These are phyloP conservation scores for Myotis pilosus DNA, from an alignment of 2,797 vertebrate genomes.

Conservation along the genomic window DNA sequence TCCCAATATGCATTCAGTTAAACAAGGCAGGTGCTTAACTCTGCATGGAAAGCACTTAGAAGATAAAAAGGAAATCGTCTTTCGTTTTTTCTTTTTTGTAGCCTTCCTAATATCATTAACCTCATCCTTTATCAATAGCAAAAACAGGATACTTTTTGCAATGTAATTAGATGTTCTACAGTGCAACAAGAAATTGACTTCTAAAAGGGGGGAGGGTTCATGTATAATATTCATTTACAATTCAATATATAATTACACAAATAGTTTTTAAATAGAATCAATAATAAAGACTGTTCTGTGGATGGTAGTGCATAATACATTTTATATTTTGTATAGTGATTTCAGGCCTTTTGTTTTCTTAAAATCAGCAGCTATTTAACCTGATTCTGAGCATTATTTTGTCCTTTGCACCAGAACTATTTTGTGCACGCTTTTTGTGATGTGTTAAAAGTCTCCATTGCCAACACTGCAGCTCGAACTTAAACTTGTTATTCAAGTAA, in stretches of 20 bases:
- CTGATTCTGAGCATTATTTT: slow-evolving; percentile 84
- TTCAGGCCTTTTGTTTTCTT: slow-evolving; percentile 84
- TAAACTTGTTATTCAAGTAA: slow-evolving; percentile 90
- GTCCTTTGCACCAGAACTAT: slow-evolving; percentile 81
- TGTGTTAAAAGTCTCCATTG: slow-evolving; percentile 85
- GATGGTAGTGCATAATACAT: slow-evolving; percentile 89
- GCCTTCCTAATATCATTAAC: slow-evolving; percentile 82
- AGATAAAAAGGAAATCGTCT: slow-evolving; percentile 77
- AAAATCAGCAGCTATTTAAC: slow-evolving; percentile 85
- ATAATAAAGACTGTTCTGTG: slow-evolving; percentile 87
- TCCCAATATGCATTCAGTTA: slow-evolving; percentile 76
- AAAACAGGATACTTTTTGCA: slow-evolving; percentile 80
- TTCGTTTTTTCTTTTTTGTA: slow-evolving; percentile 80
- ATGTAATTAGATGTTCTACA: slow-evolving; percentile 83
- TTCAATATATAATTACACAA: slow-evolving; percentile 86
- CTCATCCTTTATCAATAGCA: slow-evolving; percentile 81
- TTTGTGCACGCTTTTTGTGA: slow-evolving; percentile 86
- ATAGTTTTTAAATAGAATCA: slow-evolving; percentile 89
- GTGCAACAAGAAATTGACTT: slow-evolving; percentile 84
- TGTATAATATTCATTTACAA: slow-evolving; percentile 87
- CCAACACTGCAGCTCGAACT: slow-evolving; percentile 85
- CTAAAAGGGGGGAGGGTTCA: slow-evolving; percentile 81
- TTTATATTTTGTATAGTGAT: slow-evolving; percentile 91
- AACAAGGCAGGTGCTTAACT: slow-evolving; percentile 79
- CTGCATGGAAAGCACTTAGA: slow-evolving; percentile 84